A percentile compares a stretch with the other conserved stretches of the same genome.
Evolutionary conservation across 1,140 invertebrate genomes (phyloP).

Genomic region (Heliothis subflexa): DNA sequence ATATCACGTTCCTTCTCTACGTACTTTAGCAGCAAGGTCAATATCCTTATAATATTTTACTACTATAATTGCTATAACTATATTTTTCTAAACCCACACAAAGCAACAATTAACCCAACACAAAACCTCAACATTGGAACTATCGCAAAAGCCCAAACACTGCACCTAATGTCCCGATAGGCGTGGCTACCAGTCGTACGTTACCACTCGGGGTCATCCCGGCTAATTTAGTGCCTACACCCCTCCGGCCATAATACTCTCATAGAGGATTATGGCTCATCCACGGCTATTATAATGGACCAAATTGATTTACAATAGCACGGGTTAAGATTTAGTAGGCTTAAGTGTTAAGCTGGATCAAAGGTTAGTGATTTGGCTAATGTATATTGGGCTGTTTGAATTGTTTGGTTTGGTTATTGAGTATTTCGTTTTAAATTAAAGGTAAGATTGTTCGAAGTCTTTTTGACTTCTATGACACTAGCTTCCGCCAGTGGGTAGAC

Average conservation of each 20-base stretch:
- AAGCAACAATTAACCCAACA: background rate
- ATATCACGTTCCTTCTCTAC: too few relatives aligned
- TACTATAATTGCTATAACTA: background rate
- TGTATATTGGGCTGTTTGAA: slow-evolving; percentile 26
- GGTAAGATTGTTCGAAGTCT: too few relatives aligned
- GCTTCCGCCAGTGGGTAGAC: too few relatives aligned
- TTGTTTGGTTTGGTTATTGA: background rate
- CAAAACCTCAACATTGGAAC: slow-evolving; percentile 27
- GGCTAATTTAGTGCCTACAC: slow-evolving; percentile 45
- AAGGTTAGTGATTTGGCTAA: slow-evolving; percentile 37
- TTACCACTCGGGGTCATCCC: slow-evolving; percentile 48
- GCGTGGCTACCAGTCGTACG: slow-evolving; percentile 48
- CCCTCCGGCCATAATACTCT: slow-evolving; percentile 14
- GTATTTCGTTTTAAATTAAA: background rate
- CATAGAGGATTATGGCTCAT: slow-evolving; percentile 49
- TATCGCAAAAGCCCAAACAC: slow-evolving; percentile 35
- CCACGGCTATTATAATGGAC: slow-evolving; percentile 41
- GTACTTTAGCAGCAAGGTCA: too few relatives aligned
- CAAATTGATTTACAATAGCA: slow-evolving; percentile 50
- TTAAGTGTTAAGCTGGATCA: slow-evolving; percentile 46
- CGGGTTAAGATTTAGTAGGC: slow-evolving; percentile 40
- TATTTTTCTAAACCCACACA: background rate
- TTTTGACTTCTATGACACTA: too few relatives aligned
- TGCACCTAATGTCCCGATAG: slow-evolving; percentile 43
- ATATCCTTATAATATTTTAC: too few relatives aligned